Evolutionary conservation across 2,797 vertebrate species (phyloP), one percentile per base, ranked within the genome.

Genomic region (Adrianichthys oophorus): DNA sequence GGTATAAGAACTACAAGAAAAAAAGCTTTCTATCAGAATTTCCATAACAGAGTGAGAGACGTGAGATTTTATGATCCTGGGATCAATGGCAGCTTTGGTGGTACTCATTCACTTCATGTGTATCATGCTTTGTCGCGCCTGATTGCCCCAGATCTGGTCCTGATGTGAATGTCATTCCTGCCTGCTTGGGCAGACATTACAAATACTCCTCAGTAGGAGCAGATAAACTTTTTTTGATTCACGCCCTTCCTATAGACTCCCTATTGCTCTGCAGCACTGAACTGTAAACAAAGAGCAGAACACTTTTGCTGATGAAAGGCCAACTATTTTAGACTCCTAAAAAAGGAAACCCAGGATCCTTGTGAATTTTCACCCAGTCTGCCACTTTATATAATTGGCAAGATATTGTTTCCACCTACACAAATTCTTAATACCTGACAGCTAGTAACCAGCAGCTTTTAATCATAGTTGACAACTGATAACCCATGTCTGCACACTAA

Each of bases 391-490:
- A 85, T 90, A 86, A 88, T 85, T 85, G 85, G 75, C 84, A 78
- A 69, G 78, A 68, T 58, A 74, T 67, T 49, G 56, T 76, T 84
- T 65, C 87, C 86, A 82, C 87, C 85, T 88, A 83, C 87, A 78
- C 82, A 59, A 74, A 68, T 56, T 76, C 52, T 72, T 82, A 72
- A 76, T 82, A 86, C 86, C 85, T 86, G 87, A 87, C 87, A 89
- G 87, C 82, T 74, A 82, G 84, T 86, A 84, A 73, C 79, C 85
- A 79, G 69, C 82, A 78, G 76, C 81, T 67, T 85, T 85, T 89
- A 86, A 88, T 90, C 80, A 86, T 74, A 68, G 70, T 78, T 75
- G 89, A 90, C 87, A 87, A 80, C 78, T 85, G 82, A 87, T 90
- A 85, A 89, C 83, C 83, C 84, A 74, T 16, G 74, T 80, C 77